Percentiles rank a stretch among this genome's conserved stretches.
Conservation (phyloP, 2,888 invertebrate species). For the Plagodis dolabraria region DNA sequence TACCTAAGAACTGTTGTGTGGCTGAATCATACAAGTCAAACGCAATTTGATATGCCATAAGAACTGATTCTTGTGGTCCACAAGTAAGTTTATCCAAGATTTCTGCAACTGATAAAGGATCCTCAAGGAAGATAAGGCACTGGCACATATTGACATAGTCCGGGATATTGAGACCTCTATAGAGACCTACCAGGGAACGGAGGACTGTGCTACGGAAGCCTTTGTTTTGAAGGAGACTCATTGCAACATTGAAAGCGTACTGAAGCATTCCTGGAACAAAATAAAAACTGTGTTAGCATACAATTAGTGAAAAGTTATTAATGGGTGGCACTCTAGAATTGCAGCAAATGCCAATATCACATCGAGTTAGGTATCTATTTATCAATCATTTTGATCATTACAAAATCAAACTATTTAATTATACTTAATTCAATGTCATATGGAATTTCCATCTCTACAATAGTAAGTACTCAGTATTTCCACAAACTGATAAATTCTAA, state of each 20-base stretch:
- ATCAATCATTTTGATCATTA: too few species aligned
- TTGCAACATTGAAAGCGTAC: conserved; percentile 98
- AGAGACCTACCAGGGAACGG: conserved; percentile 94
- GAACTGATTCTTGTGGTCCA: conserved; percentile 90
- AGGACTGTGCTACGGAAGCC: conserved; percentile 96
- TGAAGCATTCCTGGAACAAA: conserved; percentile 90
- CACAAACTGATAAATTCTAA: too few species aligned
- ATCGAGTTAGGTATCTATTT: too few species aligned
- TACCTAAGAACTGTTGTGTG: conserved; percentile 97
- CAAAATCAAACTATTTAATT: too few species aligned
- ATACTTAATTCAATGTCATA: too few species aligned
- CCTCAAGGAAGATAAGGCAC: conserved; percentile 98
- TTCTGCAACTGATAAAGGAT: conserved; percentile 96
- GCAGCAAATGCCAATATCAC: too few species aligned
- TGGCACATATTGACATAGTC: conserved; percentile 99
- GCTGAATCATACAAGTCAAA: conserved; percentile 99
- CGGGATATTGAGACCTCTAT: conserved; percentile 94
- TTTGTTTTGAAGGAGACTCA: conserved; percentile 97
- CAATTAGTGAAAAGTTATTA: too few species aligned
- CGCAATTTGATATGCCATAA: conserved; percentile 99
- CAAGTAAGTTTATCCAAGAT: conserved; percentile 95
- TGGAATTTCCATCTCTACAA: too few species aligned
- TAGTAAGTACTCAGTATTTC: too few species aligned
- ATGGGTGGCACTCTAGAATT: too few species aligned
- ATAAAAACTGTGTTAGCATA: neutral